Base-by-base conservation (phyloP, 2,113 vertebrate genomes). In the Triplophysa rosa region DNA sequence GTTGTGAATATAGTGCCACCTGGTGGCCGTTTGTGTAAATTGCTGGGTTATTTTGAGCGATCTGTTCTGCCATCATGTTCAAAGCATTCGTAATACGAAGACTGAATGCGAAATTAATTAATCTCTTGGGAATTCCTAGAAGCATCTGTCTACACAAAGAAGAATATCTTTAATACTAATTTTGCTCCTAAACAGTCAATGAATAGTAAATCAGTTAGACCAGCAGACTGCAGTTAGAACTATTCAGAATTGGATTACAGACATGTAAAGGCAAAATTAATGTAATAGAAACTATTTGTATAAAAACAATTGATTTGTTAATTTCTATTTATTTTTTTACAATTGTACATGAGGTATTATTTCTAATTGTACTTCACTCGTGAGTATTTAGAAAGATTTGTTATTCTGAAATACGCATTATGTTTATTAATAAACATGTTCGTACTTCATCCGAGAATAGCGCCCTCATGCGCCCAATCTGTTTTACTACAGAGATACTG, bases 101-200 rank as follows among this genome's bases (percentile, higher is more conserved):
- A 19, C 19, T 69, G 61, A 58, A 65, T 59, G 21, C 75, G 16
- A 73, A 72, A 78, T 61, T 37, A 82, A 83, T 80, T 66, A 77
- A 77, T 83, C 82, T 83, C 78, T 52, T 17, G 77, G 82, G 82
- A 83, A 71, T 80, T 80, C 12, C 8, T 61, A 8, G 21, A 2
- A 52, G n/a, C 19, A 40, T 63, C 47, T 73, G 29, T 78, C 64
- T 40, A 17, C 63, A 58, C 59, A 52, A 73, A 40, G 14, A 64
- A 4, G 21, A 61, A 67, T 62, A 29, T 58, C 13, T 40, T 26
- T 2, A 8, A 26, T 21, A 16, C 2, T 12, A 33, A 49, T 54
- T 54, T 23, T 64, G 40, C 8, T 10, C 23, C 54, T 49, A 24
- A 75, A 45, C 13, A 61, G 24, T 8, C 17, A 17, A 17, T n/a